A percentile compares a stretch with the other conserved stretches of the same genome.
Conservation (phyloP, 2,888 invertebrate genomes). For the Mallateleia sp. region DNA sequence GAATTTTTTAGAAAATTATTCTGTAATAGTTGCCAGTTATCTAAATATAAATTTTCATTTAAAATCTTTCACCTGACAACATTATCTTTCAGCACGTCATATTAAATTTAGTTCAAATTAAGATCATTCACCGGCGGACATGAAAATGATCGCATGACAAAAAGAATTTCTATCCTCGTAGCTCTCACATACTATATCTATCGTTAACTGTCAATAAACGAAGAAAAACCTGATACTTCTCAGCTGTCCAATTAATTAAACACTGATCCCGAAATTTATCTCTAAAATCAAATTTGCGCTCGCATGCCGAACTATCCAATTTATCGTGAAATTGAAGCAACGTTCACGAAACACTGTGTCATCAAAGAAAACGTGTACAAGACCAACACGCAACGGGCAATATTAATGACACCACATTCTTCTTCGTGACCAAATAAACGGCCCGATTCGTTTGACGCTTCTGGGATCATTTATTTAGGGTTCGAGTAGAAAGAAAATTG, state of each 20-base stretch:
- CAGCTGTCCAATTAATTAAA: constrained; percentile 62
- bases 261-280: constrained; percentile 41
- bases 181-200: too few species aligned
- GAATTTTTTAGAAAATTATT: too few species aligned
- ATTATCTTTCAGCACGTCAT: background rate
- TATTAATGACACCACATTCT: constrained; percentile 85
- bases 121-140: too few species aligned
- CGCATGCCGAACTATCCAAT: constrained; percentile 56
- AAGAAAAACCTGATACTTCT: constrained; percentile 52
- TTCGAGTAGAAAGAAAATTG: constrained; percentile 87
- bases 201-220: constrained; percentile 45
- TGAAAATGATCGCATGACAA: constrained; percentile 37
- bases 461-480: constrained; percentile 87
- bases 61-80: too few species aligned
- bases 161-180: constrained; percentile 17
- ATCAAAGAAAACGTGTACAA: constrained; percentile 45
- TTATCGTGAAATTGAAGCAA: constrained; percentile 58
- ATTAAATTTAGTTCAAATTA: constrained; percentile 36
- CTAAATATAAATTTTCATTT: too few species aligned
- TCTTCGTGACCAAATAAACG: constrained; percentile 86
- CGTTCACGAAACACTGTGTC: constrained; percentile 54
- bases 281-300: constrained; percentile 63
- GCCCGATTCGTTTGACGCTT: constrained; percentile 86
- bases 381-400: constrained; percentile 40
- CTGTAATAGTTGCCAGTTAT: too few species aligned